Evolutionary conservation across 2,888 invertebrate species (phyloP).

Genomic region (Seladonia tumulorum): DNA sequence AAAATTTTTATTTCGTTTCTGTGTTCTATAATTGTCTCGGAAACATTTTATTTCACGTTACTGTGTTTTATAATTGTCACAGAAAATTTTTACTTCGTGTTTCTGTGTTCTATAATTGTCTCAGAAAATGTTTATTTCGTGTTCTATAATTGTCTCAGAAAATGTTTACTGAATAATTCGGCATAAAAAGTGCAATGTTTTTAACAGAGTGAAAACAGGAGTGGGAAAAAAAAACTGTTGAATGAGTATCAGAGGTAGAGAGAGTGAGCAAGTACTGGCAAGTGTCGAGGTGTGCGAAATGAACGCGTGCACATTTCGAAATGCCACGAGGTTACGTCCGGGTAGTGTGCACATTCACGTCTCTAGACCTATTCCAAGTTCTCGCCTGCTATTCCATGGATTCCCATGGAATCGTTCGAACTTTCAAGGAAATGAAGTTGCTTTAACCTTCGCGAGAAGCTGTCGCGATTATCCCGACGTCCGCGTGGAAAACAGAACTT

Average conservation of each 20-base stretch:
- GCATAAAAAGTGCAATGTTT: too few species aligned
- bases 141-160: too few species aligned
- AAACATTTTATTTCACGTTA: too few species aligned
- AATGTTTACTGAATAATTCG: too few species aligned
- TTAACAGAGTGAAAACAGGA: neutral
- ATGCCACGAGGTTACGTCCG: constrained; percentile 70
- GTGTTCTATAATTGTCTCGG: too few species aligned
- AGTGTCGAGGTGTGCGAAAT: constrained; percentile 22
- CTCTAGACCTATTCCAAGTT: constrained; percentile 21
- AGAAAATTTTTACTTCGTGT: too few species aligned
- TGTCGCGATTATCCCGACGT: neutral
- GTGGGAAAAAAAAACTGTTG: neutral
- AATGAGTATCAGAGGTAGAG: neutral
- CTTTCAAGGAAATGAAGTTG: constrained; percentile 4
- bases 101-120: too few species aligned
- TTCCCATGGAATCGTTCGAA: constrained; percentile 13
- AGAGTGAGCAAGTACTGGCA: too few species aligned
- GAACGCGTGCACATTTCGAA: constrained; percentile 54
- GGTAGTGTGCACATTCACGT: constrained; percentile 47
- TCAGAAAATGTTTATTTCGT: too few species aligned
- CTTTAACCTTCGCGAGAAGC: neutral
- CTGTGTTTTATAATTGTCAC: too few species aligned
- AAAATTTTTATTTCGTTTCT: too few species aligned
- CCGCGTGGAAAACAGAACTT: neutral
- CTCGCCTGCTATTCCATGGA: constrained; percentile 10